Percentiles rank a stretch among this genome's conserved stretches.
These are phyloP conservation scores for Grammomys surdaster DNA, from an alignment of 2,113 vertebrate species.

Conservation along the genomic window DNA sequence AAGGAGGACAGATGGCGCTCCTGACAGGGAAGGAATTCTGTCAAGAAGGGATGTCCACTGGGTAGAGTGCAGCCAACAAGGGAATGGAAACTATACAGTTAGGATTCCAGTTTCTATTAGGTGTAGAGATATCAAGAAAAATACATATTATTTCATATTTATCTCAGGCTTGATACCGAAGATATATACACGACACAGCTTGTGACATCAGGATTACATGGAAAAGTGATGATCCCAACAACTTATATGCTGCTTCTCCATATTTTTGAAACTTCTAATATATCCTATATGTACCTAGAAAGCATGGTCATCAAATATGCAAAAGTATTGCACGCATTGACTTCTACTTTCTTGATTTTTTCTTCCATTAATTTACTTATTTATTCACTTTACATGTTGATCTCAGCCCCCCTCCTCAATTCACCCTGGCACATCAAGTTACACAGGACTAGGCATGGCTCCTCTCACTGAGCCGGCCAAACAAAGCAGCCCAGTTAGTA, in stretches of 20 bases:
- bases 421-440: too few relatives aligned
- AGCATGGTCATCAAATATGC: too few relatives aligned
- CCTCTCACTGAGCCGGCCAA: too few relatives aligned
- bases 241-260: not conserved
- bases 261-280: too few relatives aligned
- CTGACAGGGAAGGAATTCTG: not conserved
- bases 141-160: not conserved
- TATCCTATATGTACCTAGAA: too few relatives aligned
- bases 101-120: not conserved
- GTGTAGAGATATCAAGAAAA: not conserved
- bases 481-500: too few relatives aligned
- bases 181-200: not conserved
- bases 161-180: not conserved
- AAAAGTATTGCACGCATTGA: too few relatives aligned
- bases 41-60: not conserved
- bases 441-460: too few relatives aligned
- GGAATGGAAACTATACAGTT: not conserved
- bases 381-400: too few relatives aligned
- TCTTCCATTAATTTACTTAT: too few relatives aligned
- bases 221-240: not conserved
- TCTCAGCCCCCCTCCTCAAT: too few relatives aligned
- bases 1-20: not conserved
- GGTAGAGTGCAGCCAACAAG: not conserved
- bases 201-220: not conserved
- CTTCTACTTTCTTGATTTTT: too few relatives aligned